Conservation (phyloP, 2,113 vertebrate species). For the Chaetura pelagica region DNA sequence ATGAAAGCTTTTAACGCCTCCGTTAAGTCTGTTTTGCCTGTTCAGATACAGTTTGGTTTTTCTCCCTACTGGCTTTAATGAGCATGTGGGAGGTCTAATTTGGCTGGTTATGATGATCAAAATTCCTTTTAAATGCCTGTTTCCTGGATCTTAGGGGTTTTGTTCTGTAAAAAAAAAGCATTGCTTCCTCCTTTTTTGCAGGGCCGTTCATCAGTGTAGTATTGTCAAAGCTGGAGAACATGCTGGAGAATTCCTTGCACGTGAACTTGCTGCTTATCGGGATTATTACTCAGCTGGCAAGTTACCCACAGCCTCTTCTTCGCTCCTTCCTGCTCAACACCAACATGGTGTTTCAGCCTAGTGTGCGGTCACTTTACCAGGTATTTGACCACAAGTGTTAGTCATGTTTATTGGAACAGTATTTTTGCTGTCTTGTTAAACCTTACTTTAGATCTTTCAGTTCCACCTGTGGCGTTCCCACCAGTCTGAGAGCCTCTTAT, state of each 20-base stretch:
- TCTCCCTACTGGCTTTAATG: neutral
- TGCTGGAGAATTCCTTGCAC: constrained; percentile 92
- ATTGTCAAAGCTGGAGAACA: constrained; percentile 95
- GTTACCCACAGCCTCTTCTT: constrained; percentile 94
- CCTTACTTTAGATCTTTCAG: neutral
- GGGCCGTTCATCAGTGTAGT: constrained; percentile 96
- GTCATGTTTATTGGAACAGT: neutral
- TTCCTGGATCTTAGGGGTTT: neutral
- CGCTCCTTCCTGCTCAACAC: constrained; percentile 98
- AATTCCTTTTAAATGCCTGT: neutral
- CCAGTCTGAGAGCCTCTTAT: neutral
- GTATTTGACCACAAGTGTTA: constrained; percentile 61
- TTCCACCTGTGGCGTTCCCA: neutral
- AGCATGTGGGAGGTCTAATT: neutral
- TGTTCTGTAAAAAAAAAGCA: neutral
- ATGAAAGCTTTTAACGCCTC: neutral
- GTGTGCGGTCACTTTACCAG: constrained; percentile 95
- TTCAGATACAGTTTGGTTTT: neutral
- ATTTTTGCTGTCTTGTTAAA: neutral
- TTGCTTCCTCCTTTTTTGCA: constrained; percentile 55
- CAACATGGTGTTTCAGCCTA: constrained; percentile 97
- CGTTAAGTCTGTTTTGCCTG: constrained; percentile 1
- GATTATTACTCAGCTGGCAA: constrained; percentile 92
- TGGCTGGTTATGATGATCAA: neutral
- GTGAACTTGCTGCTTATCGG: constrained; percentile 94